phyloP scores from a whole-genome alignment of 1,140 invertebrate genomes.

The Drosophila novamexicana region DNA sequence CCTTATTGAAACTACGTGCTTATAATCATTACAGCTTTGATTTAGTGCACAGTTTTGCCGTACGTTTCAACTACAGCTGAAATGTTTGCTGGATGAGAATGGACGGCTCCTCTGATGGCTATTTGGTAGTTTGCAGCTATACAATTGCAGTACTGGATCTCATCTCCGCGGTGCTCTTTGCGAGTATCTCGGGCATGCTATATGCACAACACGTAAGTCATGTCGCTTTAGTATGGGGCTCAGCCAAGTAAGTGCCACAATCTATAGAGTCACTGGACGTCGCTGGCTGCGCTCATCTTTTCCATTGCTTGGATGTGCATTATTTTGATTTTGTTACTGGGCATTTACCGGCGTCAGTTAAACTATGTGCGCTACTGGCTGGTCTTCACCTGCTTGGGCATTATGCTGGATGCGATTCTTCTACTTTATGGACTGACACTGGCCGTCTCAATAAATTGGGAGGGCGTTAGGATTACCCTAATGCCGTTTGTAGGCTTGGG shows the following conservation, averaged over 20 bases:
- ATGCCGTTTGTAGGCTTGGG: constrained; percentile 63
- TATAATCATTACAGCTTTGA: constrained; percentile 80
- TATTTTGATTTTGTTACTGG: constrained; percentile 41
- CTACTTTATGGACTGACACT: constrained; percentile 60
- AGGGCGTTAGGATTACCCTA: constrained; percentile 60
- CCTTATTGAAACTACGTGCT: constrained; percentile 62
- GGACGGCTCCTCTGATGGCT: constrained; percentile 41
- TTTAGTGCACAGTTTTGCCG: constrained; percentile 65
- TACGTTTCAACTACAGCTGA: constrained; percentile 40
- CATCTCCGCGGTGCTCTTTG: constrained; percentile 65
- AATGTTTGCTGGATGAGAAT: constrained; percentile 41
- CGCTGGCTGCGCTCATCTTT: constrained; percentile 55
- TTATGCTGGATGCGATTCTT: constrained; percentile 54
- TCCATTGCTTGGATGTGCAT: constrained; percentile 54
- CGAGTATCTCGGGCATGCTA: constrained; percentile 52
- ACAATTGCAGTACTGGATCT: constrained; percentile 63
- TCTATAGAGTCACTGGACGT: constrained; percentile 46
- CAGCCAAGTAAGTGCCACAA: background rate
- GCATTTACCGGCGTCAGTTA: constrained; percentile 42
- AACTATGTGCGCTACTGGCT: constrained; percentile 58
- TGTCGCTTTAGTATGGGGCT: background rate
- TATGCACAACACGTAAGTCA: constrained; percentile 61
- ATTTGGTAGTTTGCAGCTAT: constrained; percentile 72
- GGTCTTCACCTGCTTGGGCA: constrained; percentile 64
- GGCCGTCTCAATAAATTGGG: constrained; percentile 60